phyloP scores from a whole-genome alignment of 2,888 invertebrate species.

The Zygaena filipendulae region DNA sequence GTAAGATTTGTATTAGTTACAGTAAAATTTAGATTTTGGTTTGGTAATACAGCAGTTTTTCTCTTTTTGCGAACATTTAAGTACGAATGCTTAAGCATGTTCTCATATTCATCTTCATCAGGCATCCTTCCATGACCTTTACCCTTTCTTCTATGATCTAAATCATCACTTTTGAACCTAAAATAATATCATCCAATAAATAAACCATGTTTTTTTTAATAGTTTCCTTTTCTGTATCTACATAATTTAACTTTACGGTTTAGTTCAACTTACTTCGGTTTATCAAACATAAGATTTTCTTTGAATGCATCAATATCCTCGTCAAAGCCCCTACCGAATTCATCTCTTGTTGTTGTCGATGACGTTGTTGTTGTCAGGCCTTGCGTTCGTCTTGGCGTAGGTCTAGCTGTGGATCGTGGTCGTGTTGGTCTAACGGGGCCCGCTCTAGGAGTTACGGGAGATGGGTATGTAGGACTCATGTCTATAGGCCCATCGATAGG shows the following conservation, averaged over 20 bases:
- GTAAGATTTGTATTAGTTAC: too few relatives aligned
- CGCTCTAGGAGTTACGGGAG: slow-evolving; percentile 17
- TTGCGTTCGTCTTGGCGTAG: slow-evolving; percentile 5
- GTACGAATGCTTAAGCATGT: too few relatives aligned
- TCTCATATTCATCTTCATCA: slow-evolving; percentile 42
- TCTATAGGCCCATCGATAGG: too few relatives aligned
- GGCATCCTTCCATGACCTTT: slow-evolving; percentile 18
- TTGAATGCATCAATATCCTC: slow-evolving; percentile 21
- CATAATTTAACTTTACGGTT: too few relatives aligned
- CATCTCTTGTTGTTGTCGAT: slow-evolving; percentile 6
- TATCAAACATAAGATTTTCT: slow-evolving; percentile 20
- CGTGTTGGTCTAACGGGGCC: slow-evolving; percentile 20
- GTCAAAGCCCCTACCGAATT: slow-evolving; percentile 17
- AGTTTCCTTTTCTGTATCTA: too few relatives aligned
- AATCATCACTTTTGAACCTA: slow-evolving; percentile 14
- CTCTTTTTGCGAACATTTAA: too few relatives aligned
- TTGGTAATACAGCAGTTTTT: too few relatives aligned
- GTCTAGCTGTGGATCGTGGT: slow-evolving; percentile 5
- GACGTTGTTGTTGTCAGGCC: slow-evolving; percentile 5
- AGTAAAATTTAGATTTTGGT: too few relatives aligned
- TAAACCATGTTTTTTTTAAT: too few relatives aligned
- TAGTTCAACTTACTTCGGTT: slow-evolving; percentile 18
- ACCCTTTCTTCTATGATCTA: slow-evolving; percentile 13
- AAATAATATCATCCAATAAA: too few relatives aligned
- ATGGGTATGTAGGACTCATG: too few relatives aligned